phyloP scores from a whole-genome alignment of 2,797 vertebrate genomes.

The Urosaurus nigricauda region DNA sequence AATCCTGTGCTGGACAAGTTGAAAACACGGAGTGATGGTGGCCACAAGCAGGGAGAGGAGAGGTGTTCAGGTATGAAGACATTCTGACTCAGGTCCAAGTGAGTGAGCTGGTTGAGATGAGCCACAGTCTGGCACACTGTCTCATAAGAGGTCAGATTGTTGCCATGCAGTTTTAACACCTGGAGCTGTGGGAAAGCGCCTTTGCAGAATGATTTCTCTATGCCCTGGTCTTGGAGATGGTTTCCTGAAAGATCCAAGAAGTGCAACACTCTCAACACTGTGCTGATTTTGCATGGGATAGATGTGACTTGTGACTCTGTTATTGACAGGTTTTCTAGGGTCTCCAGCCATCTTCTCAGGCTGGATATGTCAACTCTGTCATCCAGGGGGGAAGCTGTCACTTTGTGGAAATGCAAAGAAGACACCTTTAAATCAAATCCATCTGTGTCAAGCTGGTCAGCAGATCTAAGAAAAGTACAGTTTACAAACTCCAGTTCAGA shows the following conservation, averaged over 20 bases:
- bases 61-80: constrained; percentile 12
- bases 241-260: constrained; percentile 77
- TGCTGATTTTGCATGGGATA: constrained; percentile 68
- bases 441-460: neutral
- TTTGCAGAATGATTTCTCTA: constrained; percentile 60
- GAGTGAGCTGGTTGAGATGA: constrained; percentile 33
- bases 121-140: neutral
- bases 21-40: constrained; percentile 55
- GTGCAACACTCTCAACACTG: constrained; percentile 55
- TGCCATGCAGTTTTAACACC: constrained; percentile 65
- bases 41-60: constrained; percentile 72
- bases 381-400: constrained; percentile 40
- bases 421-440: constrained; percentile 43
- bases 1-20: constrained; percentile 72
- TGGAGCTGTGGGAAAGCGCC: constrained; percentile 73
- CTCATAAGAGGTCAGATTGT: constrained; percentile 64
- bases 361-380: constrained; percentile 34
- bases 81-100: constrained; percentile 79
- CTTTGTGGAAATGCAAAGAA: constrained; percentile 70
- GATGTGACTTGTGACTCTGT: constrained; percentile 46
- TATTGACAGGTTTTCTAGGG: constrained; percentile 70
- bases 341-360: constrained; percentile 71
- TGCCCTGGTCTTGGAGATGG: constrained; percentile 52
- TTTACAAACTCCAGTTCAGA: constrained; percentile 72
- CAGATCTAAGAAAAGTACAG: constrained; percentile 62